Evolutionary conservation across 2,797 vertebrate species (phyloP).

Genomic region (Gymnoscopelus braueri): DNA sequence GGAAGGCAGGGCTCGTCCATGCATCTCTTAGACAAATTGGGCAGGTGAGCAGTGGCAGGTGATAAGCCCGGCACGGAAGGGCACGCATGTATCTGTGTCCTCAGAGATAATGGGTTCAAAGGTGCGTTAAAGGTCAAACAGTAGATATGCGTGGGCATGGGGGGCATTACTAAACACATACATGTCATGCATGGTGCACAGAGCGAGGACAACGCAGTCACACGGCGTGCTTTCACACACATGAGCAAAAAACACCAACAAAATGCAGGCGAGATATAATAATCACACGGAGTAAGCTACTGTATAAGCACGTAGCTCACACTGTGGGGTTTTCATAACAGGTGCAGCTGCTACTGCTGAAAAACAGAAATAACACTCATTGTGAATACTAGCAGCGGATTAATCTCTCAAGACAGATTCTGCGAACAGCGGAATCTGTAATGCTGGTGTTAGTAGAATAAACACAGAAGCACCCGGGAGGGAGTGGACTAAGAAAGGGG

Average conservation of each 20-base stretch:
- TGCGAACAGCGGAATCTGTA: no score
- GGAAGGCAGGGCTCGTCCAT: constrained; percentile 17
- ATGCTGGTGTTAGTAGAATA: no score
- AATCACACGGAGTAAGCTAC: not conserved
- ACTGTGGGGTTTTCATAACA: not conserved
- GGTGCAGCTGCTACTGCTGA: not conserved
- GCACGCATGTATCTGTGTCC: constrained; percentile 43
- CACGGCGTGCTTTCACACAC: not conserved
- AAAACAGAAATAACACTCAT: not conserved
- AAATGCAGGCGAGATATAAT: not conserved
- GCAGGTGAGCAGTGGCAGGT: constrained; percentile 61
- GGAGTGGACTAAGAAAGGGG: no score
- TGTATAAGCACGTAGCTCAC: not conserved
- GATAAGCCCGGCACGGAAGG: constrained; percentile 61
- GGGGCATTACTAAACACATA: constrained; percentile 42
- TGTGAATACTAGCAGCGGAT: no score
- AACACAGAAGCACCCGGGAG: no score
- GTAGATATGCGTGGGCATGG: constrained; percentile 46
- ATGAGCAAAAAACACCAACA: not conserved
- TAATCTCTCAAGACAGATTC: no score
- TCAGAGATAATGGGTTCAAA: constrained; percentile 74
- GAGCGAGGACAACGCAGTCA: not conserved
- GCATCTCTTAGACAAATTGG: constrained; percentile 47
- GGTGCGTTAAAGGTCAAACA: constrained; percentile 64
- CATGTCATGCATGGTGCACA: constrained; percentile 12